Evolutionary conservation across 2,888 invertebrate genomes (phyloP), one percentile per base, ranked within the genome.

Genomic region (Andricus curvator): DNA sequence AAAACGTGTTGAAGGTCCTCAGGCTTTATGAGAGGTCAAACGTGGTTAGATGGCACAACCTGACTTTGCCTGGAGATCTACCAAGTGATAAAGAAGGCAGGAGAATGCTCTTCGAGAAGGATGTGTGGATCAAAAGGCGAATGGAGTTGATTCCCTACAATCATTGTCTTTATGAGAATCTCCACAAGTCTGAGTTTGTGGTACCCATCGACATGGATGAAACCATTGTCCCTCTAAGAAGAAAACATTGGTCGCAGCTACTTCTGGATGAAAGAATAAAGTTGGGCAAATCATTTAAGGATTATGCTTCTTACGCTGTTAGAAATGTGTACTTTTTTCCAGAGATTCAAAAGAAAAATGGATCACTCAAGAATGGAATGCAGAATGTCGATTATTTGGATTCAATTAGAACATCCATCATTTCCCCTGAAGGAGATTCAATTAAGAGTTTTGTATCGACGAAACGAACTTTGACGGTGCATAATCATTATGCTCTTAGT

Each of bases 61-160:
- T 91, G 5, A 88, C 87, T 9, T 81, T 91, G 48, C 91, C 91
- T 2, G 94, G 94, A 17, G 90, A 93, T 79, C 91, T 93, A 79
- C 94, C 94, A 1, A 94, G 93, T 82, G 90, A 89, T 22, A 92
- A 93, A 15, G 83, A 83, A 2, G 88, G 88, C 33, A 89, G 94
- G 60, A 90, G 93, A 51, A 84, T 86, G 2, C 93, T 93, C 81
- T 90, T 94, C 33, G 90, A 90, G 84, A 88, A 92, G 37, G 93
- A 94, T 84, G 89, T 94, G 56, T 96, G 96, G 94, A 96, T 96
- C 89, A 95, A 96, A 88, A 93, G 96, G 86, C 95, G 94, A 79
- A 94, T 96, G 92, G 96, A 97, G 90, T 93, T 97, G 51, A 94
- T 96, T 83, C 95, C 96, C 0, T 97, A 96, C 91, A 97, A 97